Conservation (phyloP, 2,113 vertebrate species). For the Rhea americana region DNA sequence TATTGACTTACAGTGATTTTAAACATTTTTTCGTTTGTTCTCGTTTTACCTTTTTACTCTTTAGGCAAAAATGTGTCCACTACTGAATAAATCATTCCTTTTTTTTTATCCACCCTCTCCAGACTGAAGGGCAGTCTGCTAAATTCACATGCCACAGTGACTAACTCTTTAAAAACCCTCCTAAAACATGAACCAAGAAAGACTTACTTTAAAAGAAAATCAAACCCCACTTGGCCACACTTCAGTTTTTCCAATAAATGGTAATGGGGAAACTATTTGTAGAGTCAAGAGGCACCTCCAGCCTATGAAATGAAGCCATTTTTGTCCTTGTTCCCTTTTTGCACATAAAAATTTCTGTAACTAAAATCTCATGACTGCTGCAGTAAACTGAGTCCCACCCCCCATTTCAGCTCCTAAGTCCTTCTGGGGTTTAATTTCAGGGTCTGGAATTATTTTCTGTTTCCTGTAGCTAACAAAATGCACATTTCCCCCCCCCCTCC, state of each 20-base stretch:
- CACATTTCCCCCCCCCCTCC: neutral
- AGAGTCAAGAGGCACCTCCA: neutral
- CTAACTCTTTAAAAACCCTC: neutral
- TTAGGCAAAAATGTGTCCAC: accelerated
- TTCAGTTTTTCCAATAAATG: neutral
- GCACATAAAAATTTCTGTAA: neutral
- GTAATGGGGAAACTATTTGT: neutral
- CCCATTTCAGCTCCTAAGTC: neutral
- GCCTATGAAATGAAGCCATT: neutral
- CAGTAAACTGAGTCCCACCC: neutral
- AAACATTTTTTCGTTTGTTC: neutral
- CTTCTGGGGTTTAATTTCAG: conserved; percentile 10
- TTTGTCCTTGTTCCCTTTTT: neutral
- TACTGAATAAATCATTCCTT: neutral
- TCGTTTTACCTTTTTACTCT: neutral
- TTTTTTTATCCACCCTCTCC: no score
- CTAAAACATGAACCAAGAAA: neutral
- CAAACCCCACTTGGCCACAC: neutral
- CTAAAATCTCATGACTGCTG: neutral
- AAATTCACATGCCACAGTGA: accelerated
- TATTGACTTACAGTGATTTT: neutral
- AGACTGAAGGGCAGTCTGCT: neutral
- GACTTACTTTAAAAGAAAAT: neutral
- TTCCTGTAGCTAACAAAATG: conserved; percentile 45
- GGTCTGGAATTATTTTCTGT: conserved; percentile 5